Evolutionary conservation across 2,113 vertebrate genomes (phyloP).

Genomic region (Colinus virginianus): DNA sequence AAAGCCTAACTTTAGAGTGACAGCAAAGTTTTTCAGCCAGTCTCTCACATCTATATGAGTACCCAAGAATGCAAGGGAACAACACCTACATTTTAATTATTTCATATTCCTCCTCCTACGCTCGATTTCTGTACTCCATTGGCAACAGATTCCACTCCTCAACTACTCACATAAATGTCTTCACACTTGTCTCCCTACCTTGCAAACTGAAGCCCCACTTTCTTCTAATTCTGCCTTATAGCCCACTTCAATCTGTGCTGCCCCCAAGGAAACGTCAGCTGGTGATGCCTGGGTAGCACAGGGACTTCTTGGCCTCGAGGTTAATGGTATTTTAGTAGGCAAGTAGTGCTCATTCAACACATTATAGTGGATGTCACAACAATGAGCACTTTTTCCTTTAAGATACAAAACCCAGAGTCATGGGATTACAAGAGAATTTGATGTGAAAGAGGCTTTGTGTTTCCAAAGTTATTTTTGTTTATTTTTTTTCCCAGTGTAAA

Average conservation of each 20-base stretch:
- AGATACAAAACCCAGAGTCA: not conserved
- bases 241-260: not conserved
- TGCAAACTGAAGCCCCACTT: not conserved
- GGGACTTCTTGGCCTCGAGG: not conserved
- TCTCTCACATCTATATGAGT: not conserved
- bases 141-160: not conserved
- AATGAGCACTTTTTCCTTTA: not conserved
- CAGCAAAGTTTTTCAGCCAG: not conserved
- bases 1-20: not conserved
- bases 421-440: rapidly evolving
- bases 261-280: not conserved
- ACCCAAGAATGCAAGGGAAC: not conserved
- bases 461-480: not conserved
- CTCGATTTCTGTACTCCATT: not conserved
- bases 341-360: not conserved
- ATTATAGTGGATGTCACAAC: not conserved
- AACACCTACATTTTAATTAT: not conserved
- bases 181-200: not conserved
- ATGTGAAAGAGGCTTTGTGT: not conserved
- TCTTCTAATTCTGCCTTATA: not conserved
- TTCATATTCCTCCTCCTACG: not conserved
- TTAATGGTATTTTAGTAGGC: not conserved
- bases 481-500: not conserved
- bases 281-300: not conserved
- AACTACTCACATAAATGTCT: not conserved